Evolutionary conservation across 2,797 vertebrate genomes (phyloP).

Genomic region (Bovichtus variegatus): DNA sequence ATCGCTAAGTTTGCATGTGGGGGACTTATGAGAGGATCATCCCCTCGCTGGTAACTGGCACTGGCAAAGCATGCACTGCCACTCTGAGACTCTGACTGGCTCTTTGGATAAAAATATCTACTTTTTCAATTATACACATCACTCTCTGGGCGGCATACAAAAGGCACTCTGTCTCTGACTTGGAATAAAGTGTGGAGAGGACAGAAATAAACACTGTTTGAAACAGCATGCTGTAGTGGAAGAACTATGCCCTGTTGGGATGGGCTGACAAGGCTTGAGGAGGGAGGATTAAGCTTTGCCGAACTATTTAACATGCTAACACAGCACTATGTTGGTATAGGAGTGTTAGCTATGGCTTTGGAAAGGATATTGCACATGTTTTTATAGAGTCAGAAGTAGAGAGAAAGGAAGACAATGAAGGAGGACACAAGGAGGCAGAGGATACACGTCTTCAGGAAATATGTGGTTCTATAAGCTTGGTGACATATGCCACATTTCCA

Average conservation of each 20-base stretch:
- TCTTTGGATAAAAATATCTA: conserved; percentile 77
- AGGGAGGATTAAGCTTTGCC: conserved; percentile 28
- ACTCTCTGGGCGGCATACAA: conserved; percentile 82
- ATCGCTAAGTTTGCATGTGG: conserved; percentile 62
- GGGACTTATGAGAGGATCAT: conserved; percentile 73
- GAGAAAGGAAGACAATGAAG: background rate
- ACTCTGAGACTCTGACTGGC: conserved; percentile 61
- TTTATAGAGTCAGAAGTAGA: conserved; percentile 30
- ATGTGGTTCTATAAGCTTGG: background rate
- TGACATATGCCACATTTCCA: background rate
- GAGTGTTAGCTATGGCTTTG: conserved; percentile 13
- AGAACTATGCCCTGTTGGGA: conserved; percentile 78
- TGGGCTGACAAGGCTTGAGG: conserved; percentile 57
- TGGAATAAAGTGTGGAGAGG: conserved; percentile 83
- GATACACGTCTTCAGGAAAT: background rate
- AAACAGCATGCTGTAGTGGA: conserved; percentile 83
- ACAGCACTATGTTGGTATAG: conserved; percentile 26
- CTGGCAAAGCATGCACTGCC: conserved; percentile 59
- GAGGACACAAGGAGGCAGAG: background rate
- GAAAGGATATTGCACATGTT: conserved; percentile 13
- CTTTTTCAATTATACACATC: conserved; percentile 79
- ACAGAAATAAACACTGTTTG: conserved; percentile 86
- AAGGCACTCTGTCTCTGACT: conserved; percentile 86
- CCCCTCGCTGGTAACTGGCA: conserved; percentile 72
- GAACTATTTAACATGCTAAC: conserved; percentile 54